These are phyloP conservation scores for Centropus unirufus DNA, from an alignment of 2,113 vertebrate species.

Conservation along the genomic window DNA sequence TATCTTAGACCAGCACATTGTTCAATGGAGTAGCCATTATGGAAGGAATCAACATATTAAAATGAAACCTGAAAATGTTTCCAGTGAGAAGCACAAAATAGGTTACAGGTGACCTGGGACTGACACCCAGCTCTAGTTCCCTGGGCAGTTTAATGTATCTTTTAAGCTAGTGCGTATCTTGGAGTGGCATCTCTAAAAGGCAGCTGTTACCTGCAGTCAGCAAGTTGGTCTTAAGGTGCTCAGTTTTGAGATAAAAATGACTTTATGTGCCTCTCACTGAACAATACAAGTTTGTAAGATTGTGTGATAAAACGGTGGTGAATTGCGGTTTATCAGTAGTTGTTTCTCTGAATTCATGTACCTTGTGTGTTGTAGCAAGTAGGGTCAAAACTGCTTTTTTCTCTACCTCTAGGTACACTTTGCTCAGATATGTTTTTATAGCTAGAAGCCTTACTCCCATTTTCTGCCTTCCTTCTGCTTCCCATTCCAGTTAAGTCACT, in stretches of 20 bases:
- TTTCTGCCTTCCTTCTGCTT: not conserved
- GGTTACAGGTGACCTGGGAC: not conserved
- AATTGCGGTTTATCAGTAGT: not conserved
- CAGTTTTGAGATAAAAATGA: not conserved
- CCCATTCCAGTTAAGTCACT: not conserved
- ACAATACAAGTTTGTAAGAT: not conserved
- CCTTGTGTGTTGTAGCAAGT: not conserved
- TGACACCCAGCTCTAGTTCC: too few relatives aligned
- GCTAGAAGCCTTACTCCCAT: not conserved
- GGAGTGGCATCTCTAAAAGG: not conserved
- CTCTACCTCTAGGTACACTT: not conserved
- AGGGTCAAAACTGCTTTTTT: slow-evolving; percentile 16
- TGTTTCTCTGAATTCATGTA: not conserved
- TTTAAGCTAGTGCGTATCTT: not conserved
- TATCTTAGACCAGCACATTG: not conserved
- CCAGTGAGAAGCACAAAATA: not conserved
- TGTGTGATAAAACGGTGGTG: not conserved
- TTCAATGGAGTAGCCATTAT: not conserved
- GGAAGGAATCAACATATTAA: not conserved
- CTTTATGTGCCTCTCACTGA: not conserved
- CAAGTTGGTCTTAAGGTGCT: not conserved
- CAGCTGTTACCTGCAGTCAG: not conserved
- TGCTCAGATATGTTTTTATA: not conserved
- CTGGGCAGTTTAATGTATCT: not conserved
- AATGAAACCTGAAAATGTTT: not conserved